Conservation (phyloP, 2,113 vertebrate species). For the Pteropus alecto region DNA sequence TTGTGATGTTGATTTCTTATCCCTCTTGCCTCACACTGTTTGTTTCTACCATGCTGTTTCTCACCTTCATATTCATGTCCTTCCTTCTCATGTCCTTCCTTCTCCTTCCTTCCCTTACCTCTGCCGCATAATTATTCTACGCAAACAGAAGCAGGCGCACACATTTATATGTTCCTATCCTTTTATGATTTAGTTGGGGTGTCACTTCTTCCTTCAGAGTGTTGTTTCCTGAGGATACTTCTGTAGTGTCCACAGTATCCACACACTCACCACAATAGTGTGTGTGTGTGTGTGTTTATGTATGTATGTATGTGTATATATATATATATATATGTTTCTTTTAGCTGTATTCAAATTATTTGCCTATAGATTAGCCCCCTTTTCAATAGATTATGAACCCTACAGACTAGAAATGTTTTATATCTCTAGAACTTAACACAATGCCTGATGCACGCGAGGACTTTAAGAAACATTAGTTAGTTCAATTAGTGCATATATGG, state of each 20-base stretch:
- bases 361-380: background rate
- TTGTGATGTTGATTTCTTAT: background rate
- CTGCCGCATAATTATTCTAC: background rate
- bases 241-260: background rate
- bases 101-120: background rate
- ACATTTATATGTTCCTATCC: accelerated
- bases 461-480: background rate
- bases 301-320: too few relatives aligned
- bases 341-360: background rate
- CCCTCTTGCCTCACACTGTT: background rate
- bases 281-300: background rate
- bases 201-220: background rate
- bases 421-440: background rate
- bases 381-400: background rate
- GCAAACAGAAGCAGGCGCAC: background rate
- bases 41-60: background rate
- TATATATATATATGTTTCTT: background rate
- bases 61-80: background rate
- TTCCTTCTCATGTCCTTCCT: background rate
- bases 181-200: background rate
- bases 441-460: background rate
- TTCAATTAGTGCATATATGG: background rate
- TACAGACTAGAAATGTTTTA: background rate
- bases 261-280: background rate
- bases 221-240: background rate